These are phyloP conservation scores for Odontomyia ornata DNA, from an alignment of 2,888 invertebrate species.

Conservation along the genomic window DNA sequence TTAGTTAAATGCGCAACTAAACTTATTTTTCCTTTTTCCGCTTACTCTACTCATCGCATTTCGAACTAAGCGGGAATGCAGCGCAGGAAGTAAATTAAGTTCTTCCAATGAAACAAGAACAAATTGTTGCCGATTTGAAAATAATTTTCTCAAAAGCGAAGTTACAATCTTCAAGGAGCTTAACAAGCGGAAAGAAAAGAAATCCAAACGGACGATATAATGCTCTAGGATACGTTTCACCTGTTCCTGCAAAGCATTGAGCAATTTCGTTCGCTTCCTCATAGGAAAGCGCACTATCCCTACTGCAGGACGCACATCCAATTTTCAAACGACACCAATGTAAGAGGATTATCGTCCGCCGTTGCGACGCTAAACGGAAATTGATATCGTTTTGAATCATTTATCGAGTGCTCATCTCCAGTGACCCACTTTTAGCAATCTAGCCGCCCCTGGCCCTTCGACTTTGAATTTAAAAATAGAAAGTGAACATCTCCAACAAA, in stretches of 20 bases:
- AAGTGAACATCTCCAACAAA: slow-evolving; percentile 10
- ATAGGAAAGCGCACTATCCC: neutral
- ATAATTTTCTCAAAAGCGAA: slow-evolving; percentile 13
- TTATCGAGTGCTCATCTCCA: neutral
- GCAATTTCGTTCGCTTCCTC: neutral
- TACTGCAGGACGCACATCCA: slow-evolving; percentile 4
- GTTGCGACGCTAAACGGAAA: neutral
- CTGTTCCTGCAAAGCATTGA: neutral
- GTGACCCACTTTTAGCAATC: neutral
- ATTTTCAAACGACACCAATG: slow-evolving; percentile 1
- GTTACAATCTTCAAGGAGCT: slow-evolving; percentile 6
- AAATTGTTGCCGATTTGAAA: slow-evolving; percentile 1
- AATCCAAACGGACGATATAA: neutral
- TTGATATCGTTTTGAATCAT: neutral
- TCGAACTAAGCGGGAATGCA: neutral
- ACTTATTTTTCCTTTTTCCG: too few species aligned
- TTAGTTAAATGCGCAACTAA: too few species aligned
- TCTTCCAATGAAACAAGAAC: neutral
- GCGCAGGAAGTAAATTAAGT: slow-evolving; percentile 3
- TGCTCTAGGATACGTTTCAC: neutral
- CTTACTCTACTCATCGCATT: too few species aligned
- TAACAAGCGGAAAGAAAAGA: neutral
- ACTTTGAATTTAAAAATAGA: neutral
- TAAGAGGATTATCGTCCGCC: neutral
- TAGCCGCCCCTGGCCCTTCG: neutral